Percentiles rank a stretch among this genome's conserved stretches.
Conservation (phyloP, 2,797 vertebrate genomes). For the Aeoliscus strigatus region DNA sequence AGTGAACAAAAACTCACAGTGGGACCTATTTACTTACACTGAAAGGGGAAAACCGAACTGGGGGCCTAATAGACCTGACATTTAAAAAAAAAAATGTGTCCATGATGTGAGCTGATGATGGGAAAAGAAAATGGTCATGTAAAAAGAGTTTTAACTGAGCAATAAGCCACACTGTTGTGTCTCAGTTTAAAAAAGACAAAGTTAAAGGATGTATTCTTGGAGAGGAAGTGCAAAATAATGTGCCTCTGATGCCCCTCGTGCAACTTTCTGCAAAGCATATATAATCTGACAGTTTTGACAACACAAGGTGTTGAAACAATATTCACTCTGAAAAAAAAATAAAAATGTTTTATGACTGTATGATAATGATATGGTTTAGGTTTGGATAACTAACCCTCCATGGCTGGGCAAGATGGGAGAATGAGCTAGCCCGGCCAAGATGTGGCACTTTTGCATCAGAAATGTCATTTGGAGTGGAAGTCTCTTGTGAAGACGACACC, state of each 20-base stretch:
- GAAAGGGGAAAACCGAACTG: conserved; percentile 53
- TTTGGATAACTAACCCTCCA: too few relatives aligned
- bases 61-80: conserved; percentile 63
- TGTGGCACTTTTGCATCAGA: too few relatives aligned
- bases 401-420: too few relatives aligned
- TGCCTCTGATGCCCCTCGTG: conserved; percentile 35
- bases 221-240: conserved; percentile 41
- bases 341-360: too few relatives aligned
- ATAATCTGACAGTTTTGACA: too few relatives aligned
- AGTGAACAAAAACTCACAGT: conserved; percentile 74
- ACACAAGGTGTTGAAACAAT: too few relatives aligned
- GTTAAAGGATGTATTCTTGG: conserved; percentile 43
- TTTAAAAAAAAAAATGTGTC: conserved; percentile 47
- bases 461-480: too few relatives aligned
- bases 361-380: too few relatives aligned
- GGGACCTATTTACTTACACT: conserved; percentile 69
- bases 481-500: too few relatives aligned
- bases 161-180: conserved; percentile 58
- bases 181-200: conserved; percentile 47
- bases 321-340: too few relatives aligned
- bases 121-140: conserved; percentile 38
- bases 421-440: too few relatives aligned
- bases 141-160: conserved; percentile 44
- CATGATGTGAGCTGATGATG: conserved; percentile 44
- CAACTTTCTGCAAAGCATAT: too few relatives aligned